Evolutionary conservation across 1,140 invertebrate genomes (phyloP).

Genomic region (Diorhabda sublineata): DNA sequence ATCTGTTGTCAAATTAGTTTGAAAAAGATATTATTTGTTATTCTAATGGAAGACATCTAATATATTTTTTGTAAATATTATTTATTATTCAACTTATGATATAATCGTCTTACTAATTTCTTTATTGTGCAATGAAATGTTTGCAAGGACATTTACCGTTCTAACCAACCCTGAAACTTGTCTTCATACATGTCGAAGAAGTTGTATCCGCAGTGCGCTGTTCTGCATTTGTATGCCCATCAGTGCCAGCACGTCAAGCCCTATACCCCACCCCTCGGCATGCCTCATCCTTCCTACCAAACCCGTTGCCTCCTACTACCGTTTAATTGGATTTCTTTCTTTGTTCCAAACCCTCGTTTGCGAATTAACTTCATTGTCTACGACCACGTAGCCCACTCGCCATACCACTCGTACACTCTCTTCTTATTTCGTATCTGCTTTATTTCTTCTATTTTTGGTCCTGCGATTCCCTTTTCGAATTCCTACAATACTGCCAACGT

Average conservation of each 20-base stretch:
- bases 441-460: conserved; percentile 12
- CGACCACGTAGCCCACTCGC: conserved; percentile 15
- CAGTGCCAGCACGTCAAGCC: conserved; percentile 18
- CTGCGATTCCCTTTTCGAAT: background rate
- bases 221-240: conserved; percentile 22
- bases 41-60: no score
- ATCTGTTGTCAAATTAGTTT: no score
- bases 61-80: no score
- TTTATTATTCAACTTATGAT: no score
- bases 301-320: conserved; percentile 6
- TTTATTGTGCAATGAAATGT: no score
- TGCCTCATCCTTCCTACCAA: conserved; percentile 1
- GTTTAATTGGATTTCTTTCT: conserved; percentile 33
- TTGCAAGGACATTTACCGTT: no score
- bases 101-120: no score
- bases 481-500: no score
- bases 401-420: conserved; percentile 5
- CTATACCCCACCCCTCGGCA: conserved; percentile 6
- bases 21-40: no score
- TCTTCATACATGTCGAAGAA: conserved; percentile 16
- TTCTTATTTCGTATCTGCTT: conserved; percentile 14
- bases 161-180: background rate
- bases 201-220: conserved; percentile 14
- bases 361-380: conserved; percentile 30
- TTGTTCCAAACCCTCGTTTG: conserved; percentile 29